Evolutionary conservation across 1,140 invertebrate genomes (phyloP), one percentile per base, ranked within the genome.

Genomic region (Mycetomoellerius zeteki): DNA sequence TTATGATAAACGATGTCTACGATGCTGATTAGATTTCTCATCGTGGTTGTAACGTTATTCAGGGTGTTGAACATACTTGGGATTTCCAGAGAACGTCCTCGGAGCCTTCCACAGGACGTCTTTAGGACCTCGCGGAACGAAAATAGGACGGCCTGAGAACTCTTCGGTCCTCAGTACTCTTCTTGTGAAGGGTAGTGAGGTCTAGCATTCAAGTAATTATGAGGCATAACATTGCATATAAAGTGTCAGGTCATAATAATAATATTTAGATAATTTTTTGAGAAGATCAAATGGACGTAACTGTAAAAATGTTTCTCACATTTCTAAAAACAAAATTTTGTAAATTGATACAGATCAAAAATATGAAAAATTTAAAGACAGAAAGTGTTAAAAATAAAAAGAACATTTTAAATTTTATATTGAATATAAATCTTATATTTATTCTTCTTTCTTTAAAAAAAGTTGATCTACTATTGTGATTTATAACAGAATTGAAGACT

Each of bases 21-120:
- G 8, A 50, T 5, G 8, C 47, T 54, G 76, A 77, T 78, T 78
- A 77, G 43, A 78, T 78, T 43, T 78, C 5, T 33, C 24, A n/a
- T 64, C 30, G 24, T 65, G 24, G 12, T 47, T 64, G 7, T 47
- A 56, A 33, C 37, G 5, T 62, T 64, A 56, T 14, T 76, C 21
- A 43, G 8, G 8, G 10, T 43, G 0, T 7, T 37, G 33, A 37
- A 37, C 7, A 37, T 37, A 37, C 1, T 37, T 7, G 1, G 33
- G 8, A 37, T 37, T 6, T 33, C 8, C 8, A 8, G 37, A 37
- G 8, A 7, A 37, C 37, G 0, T 43, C 37, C 8, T 43, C 10
- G 37, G 10, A 10, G 10, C 0, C 2, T 43, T 43, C 37, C 7
- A 43, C 10, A 43, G 8, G 2, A 43, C 37, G 37, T 43, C 37